Conservation (phyloP, 2,113 vertebrate species). For the Tragelaphus strepsiceros region DNA sequence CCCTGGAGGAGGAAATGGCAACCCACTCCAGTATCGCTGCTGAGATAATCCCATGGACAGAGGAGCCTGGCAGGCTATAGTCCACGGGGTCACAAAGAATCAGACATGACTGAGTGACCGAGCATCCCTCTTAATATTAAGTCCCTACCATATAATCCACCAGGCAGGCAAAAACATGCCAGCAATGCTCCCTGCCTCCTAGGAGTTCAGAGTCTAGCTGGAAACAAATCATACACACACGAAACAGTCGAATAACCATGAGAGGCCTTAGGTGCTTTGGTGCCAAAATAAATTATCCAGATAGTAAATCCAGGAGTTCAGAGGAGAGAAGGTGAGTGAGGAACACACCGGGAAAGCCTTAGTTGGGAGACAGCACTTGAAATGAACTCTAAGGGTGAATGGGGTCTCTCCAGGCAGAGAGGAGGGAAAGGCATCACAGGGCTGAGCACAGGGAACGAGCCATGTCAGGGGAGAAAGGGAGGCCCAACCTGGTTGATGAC, state of each 20-base stretch:
- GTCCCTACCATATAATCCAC: background rate
- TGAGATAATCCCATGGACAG: background rate
- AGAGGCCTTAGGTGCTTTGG: conserved; percentile 9
- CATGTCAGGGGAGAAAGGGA: background rate
- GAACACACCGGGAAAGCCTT: background rate
- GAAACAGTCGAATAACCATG: conserved; percentile 19
- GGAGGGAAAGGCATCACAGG: background rate
- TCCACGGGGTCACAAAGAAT: background rate
- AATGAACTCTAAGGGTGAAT: background rate
- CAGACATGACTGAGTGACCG: background rate
- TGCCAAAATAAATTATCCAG: conserved; percentile 38
- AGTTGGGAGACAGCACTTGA: background rate
- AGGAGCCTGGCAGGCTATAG: background rate
- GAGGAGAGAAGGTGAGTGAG: background rate
- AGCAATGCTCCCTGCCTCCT: background rate
- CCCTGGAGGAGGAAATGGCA: background rate
- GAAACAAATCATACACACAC: conserved; percentile 31
- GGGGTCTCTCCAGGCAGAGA: background rate
- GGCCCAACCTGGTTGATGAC: background rate
- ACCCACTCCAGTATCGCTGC: background rate
- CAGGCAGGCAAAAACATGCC: background rate
- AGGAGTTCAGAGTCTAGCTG: background rate
- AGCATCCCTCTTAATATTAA: background rate
- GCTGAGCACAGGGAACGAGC: background rate
- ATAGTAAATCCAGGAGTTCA: background rate